Evolutionary conservation across 2,888 invertebrate species (phyloP).

Genomic region (Sarcophaga caerulescens): DNA sequence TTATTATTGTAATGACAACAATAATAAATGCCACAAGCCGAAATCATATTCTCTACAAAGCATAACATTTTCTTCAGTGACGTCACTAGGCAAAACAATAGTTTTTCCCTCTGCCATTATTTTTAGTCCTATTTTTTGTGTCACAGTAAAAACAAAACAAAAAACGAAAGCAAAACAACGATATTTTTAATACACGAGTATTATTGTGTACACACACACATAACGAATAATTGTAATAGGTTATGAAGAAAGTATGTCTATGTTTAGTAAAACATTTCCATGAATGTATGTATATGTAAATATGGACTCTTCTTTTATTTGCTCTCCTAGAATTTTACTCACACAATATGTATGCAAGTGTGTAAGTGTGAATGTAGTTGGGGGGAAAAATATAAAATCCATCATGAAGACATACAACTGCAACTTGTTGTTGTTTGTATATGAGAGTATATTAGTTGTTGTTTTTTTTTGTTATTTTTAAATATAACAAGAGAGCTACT

Average conservation of each 20-base stretch:
- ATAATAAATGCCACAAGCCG: background rate
- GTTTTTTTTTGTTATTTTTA: background rate
- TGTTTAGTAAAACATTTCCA: too few relatives aligned
- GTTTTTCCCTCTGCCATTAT: background rate
- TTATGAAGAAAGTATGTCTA: too few relatives aligned
- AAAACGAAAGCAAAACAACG: background rate
- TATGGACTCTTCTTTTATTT: too few relatives aligned
- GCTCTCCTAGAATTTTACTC: too few relatives aligned
- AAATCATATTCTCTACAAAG: constrained; percentile 27
- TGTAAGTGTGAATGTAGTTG: background rate
- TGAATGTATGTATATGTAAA: too few relatives aligned
- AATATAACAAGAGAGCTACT: background rate
- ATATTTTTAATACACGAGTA: background rate
- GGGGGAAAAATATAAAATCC: background rate
- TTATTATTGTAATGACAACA: background rate
- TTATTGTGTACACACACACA: background rate
- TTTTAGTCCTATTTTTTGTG: background rate
- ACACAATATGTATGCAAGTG: background rate
- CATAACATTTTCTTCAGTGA: constrained; percentile 40
- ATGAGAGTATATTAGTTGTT: constrained; percentile 21
- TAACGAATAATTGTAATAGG: too few relatives aligned
- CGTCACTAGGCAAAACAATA: constrained; percentile 53
- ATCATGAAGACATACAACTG: constrained; percentile 63
- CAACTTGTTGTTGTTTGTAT: constrained; percentile 61
- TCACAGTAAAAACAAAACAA: background rate